These are phyloP conservation scores for Porites lobata DNA, from an alignment of 92 coral and sea anemone genomes.

Conservation along the genomic window DNA sequence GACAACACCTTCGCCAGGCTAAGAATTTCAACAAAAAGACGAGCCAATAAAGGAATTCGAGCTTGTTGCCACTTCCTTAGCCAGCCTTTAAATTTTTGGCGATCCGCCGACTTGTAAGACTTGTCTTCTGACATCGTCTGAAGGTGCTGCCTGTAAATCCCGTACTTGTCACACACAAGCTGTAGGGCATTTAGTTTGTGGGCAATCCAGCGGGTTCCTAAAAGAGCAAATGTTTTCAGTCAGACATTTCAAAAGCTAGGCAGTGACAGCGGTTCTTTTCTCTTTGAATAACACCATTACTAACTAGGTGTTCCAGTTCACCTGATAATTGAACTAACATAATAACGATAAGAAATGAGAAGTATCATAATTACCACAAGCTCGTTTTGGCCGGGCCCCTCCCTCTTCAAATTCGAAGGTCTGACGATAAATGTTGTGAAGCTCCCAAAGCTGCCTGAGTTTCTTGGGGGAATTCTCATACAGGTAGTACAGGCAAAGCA, in stretches of 20 bases:
- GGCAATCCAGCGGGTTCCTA: slow-evolving; percentile 78
- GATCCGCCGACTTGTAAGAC: neutral
- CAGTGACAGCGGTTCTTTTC: neutral
- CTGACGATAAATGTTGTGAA: slow-evolving; percentile 65
- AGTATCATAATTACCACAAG: slow-evolving; percentile 61
- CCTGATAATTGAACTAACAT: slow-evolving; percentile 1
- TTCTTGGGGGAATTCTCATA: neutral
- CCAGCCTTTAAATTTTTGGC: too few species aligned
- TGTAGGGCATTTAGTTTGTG: slow-evolving; percentile 79
- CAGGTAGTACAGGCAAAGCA: slow-evolving; percentile 72
- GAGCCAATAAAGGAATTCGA: slow-evolving; percentile 58
- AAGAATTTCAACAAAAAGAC: slow-evolving; percentile 68
- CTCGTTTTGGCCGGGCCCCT: slow-evolving; percentile 75
- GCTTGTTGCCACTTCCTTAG: slow-evolving; percentile 59
- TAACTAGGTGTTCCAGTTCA: slow-evolving; percentile 11
- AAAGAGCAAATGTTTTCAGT: slow-evolving; percentile 14
- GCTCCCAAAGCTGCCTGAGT: slow-evolving; percentile 5
- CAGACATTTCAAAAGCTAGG: slow-evolving; percentile 14
- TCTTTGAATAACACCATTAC: neutral
- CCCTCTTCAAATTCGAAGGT: slow-evolving; percentile 81
- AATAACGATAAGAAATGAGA: neutral
- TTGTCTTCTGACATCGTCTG: slow-evolving; percentile 66
- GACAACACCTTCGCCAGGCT: slow-evolving; percentile 73
- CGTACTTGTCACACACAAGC: slow-evolving; percentile 73
- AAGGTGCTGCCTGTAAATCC: slow-evolving; percentile 68